phyloP scores from a whole-genome alignment of 2,797 vertebrate species.

The Pangasius mekongensis region DNA sequence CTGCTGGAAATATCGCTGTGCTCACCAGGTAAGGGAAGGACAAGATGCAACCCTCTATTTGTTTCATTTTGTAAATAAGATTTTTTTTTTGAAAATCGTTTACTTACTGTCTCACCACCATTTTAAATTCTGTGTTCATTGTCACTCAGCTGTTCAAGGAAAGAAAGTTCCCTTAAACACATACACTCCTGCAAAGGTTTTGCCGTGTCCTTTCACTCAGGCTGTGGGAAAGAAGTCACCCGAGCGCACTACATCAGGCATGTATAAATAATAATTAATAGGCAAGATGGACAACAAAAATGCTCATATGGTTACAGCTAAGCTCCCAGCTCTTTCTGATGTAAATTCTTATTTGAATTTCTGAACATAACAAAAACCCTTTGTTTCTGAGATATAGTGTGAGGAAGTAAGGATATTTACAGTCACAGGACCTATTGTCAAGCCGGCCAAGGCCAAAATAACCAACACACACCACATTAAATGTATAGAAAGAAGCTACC shows the following conservation, averaged over 20 bases:
- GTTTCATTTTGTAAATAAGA: background rate
- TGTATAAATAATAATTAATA: conserved; percentile 18
- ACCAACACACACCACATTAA: background rate
- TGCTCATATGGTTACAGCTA: background rate
- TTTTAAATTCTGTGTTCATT: conserved; percentile 48
- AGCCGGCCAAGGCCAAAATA: background rate
- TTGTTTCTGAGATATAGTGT: background rate
- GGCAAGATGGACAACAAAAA: background rate
- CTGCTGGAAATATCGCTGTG: conserved; percentile 70
- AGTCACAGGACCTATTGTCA: background rate
- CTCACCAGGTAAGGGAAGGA: conserved; percentile 59
- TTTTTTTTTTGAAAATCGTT: background rate
- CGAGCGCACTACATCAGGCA: conserved; percentile 55
- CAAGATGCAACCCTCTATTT: background rate
- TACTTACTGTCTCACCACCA: background rate
- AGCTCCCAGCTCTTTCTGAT: background rate
- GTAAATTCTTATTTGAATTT: background rate
- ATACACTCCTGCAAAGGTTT: conserved; percentile 83
- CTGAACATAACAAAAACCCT: background rate
- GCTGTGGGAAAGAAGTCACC: conserved; percentile 62
- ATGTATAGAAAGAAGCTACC: background rate
- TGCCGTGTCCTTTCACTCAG: conserved; percentile 77
- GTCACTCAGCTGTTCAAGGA: conserved; percentile 67
- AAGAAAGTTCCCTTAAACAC: conserved; percentile 84
- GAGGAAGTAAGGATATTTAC: background rate